Percentiles rank a stretch among this genome's conserved stretches.
phyloP scores from a whole-genome alignment of 1,140 invertebrate species.

The Drosophila repleta region DNA sequence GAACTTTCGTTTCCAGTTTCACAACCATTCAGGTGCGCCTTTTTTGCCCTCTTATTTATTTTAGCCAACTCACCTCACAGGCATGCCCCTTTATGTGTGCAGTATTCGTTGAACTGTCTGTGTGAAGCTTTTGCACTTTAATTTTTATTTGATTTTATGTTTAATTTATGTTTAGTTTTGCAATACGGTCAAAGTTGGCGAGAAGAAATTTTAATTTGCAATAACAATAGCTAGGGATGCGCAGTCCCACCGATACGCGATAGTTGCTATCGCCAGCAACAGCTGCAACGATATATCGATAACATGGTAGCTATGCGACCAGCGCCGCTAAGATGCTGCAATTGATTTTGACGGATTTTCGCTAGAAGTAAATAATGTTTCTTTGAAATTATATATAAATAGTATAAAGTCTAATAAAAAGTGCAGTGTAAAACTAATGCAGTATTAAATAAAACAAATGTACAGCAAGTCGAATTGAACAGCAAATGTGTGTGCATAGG shows the following conservation, averaged over 20 bases:
- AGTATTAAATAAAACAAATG: background rate
- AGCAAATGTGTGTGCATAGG: background rate
- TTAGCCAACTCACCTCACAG: slow-evolving; percentile 12
- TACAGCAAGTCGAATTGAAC: background rate
- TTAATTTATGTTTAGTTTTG: slow-evolving; percentile 38
- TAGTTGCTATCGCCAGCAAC: background rate
- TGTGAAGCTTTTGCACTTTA: slow-evolving; percentile 4
- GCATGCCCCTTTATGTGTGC: background rate
- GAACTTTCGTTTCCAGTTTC: slow-evolving; percentile 35
- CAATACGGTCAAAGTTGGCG: slow-evolving; percentile 16
- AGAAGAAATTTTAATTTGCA: slow-evolving; percentile 40
- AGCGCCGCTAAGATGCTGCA: slow-evolving; percentile 22
- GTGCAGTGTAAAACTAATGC: background rate
- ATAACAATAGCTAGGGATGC: slow-evolving; percentile 43
- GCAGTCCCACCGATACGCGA: background rate
- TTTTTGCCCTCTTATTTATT: background rate
- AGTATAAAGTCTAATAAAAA: background rate
- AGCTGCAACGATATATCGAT: slow-evolving; percentile 21
- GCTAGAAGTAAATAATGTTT: slow-evolving; percentile 21
- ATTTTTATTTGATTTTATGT: slow-evolving; percentile 18
- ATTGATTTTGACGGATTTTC: slow-evolving; percentile 9
- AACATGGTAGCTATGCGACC: background rate
- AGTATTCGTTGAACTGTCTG: background rate
- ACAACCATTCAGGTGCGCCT: background rate
- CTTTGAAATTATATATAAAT: slow-evolving; percentile 2